Conservation (phyloP, 2,888 invertebrate species). For the Plusia festucae region DNA sequence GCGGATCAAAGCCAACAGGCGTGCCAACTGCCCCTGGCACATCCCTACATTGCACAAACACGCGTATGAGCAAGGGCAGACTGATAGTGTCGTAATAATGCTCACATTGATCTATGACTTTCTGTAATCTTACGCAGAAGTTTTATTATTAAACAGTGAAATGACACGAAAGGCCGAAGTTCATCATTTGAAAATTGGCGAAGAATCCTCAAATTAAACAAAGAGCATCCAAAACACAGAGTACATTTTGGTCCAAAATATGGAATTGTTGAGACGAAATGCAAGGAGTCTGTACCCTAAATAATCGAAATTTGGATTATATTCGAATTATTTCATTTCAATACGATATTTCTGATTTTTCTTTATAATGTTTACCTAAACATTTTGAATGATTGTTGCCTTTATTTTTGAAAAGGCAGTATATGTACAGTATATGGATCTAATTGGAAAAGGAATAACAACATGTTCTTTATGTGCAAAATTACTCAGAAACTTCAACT, state of each 20-base stretch:
- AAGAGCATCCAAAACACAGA: not conserved
- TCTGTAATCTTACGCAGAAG: slow-evolving; percentile 46
- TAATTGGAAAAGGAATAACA: slow-evolving; percentile 2
- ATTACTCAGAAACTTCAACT: slow-evolving; percentile 51
- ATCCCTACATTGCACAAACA: slow-evolving; percentile 75
- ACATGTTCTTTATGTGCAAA: slow-evolving; percentile 39
- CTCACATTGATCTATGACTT: slow-evolving; percentile 59
- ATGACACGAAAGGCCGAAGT: slow-evolving; percentile 14
- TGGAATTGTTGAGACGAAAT: not conserved
- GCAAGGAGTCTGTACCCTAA: not conserved
- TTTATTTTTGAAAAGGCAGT: not conserved
- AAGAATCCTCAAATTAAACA: not conserved
- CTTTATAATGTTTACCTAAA: not conserved
- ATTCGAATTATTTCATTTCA: not conserved
- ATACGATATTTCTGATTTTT: not conserved
- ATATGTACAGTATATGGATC: not conserved
- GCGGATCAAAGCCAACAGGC: slow-evolving; percentile 71
- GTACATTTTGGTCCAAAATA: too few relatives aligned
- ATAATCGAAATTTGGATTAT: not conserved
- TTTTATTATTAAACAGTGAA: slow-evolving; percentile 37
- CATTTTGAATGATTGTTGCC: not conserved
- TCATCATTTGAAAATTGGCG: not conserved
- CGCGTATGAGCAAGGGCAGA: slow-evolving; percentile 75
- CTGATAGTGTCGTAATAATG: slow-evolving; percentile 63
- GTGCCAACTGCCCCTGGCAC: slow-evolving; percentile 83